Evolutionary conservation across 1,140 invertebrate species (phyloP).

Genomic region (Artemia franciscana): DNA sequence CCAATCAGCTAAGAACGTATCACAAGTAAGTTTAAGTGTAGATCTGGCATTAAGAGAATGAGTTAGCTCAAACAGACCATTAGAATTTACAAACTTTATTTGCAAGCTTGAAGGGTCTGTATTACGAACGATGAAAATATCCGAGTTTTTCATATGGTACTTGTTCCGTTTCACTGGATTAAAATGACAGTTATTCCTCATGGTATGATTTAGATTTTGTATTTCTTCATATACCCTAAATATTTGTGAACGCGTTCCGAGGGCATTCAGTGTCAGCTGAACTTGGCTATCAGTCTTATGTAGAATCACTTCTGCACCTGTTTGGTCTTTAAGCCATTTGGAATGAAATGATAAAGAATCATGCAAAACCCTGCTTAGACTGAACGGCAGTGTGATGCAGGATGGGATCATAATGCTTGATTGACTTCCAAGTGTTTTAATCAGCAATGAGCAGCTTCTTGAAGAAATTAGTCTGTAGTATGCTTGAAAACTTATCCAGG

Average conservation of each 20-base stretch:
- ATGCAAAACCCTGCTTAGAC: not conserved
- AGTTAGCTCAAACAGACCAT: not conserved
- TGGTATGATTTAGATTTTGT: not conserved
- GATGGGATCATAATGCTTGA: not conserved
- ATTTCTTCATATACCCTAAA: conserved; percentile 2
- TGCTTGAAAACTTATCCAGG: not conserved
- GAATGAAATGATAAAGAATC: not conserved
- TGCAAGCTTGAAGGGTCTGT: not conserved
- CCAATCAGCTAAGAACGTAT: not conserved
- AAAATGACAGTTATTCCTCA: not conserved
- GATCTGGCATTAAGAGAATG: not conserved
- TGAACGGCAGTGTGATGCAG: not conserved
- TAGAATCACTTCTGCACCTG: conserved; percentile 1
- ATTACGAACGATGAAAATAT: not conserved
- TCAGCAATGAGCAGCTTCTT: not conserved
- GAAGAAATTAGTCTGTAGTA: not conserved
- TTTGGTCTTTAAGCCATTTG: not conserved
- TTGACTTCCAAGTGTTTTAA: not conserved
- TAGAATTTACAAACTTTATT: not conserved
- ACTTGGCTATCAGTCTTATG: not conserved
- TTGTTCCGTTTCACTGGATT: not conserved
- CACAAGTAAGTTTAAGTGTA: not conserved
- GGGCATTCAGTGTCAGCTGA: not conserved
- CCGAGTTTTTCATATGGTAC: not conserved
- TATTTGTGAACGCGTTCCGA: not conserved